Conservation (phyloP, 2,888 invertebrate genomes). For the Drosophila rubida region DNA sequence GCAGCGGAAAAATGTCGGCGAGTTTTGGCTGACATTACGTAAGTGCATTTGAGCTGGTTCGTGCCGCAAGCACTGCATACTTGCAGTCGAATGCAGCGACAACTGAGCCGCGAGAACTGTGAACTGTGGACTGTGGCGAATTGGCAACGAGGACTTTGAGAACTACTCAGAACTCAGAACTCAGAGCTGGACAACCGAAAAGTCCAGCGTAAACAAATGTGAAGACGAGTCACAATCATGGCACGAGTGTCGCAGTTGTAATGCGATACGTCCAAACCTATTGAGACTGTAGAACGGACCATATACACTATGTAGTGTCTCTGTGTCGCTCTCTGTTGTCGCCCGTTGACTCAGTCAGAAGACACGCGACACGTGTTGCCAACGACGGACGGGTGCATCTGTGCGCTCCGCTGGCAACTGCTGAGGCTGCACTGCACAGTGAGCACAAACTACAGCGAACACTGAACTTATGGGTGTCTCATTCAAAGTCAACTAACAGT, state of each 20-base stretch:
- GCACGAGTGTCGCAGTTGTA: constrained; percentile 2
- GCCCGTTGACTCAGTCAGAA: constrained; percentile 20
- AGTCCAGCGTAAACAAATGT: constrained; percentile 28
- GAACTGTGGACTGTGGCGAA: no score
- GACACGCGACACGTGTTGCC: constrained; percentile 33
- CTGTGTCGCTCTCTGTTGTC: neutral
- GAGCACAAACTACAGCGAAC: neutral
- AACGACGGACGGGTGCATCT: constrained; percentile 13
- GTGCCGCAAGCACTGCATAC: constrained; percentile 12
- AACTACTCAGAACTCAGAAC: neutral
- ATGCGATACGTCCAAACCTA: neutral
- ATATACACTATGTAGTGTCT: no score
- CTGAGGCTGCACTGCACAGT: constrained; percentile 19
- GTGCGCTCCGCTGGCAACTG: constrained; percentile 30
- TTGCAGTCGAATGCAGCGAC: constrained; percentile 11
- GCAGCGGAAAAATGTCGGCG: no score
- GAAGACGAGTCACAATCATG: constrained; percentile 2
- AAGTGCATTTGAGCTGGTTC: constrained; percentile 8
- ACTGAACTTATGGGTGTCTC: neutral
- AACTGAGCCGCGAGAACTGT: neutral
- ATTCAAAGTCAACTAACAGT: no score
- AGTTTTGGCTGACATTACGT: constrained; percentile 2
- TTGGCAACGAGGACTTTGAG: neutral
- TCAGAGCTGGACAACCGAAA: neutral
- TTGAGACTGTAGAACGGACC: no score